Evolutionary conservation across 2,888 invertebrate species (phyloP).

Genomic region (Eristalis arbustorum): DNA sequence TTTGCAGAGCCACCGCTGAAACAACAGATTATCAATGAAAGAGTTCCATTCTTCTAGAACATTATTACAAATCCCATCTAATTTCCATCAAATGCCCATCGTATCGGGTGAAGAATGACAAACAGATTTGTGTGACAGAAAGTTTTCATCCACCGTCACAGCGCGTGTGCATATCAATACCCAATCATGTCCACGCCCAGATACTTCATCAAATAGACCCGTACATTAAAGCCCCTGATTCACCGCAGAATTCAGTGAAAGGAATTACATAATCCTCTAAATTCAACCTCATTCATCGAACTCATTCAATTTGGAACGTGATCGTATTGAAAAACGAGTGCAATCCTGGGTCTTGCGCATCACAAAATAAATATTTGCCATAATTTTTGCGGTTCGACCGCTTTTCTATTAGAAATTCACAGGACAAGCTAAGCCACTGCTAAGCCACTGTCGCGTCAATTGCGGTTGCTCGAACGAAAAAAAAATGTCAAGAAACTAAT

Average conservation of each 20-base stretch:
- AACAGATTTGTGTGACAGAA: no score
- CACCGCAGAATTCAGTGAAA: neutral
- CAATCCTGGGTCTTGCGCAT: neutral
- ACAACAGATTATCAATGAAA: no score
- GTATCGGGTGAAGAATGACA: no score
- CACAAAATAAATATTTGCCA: neutral
- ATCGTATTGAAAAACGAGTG: neutral
- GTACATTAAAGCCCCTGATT: no score
- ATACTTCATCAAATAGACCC: no score
- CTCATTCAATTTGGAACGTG: neutral
- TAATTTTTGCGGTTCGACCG: neutral
- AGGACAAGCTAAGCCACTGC: neutral
- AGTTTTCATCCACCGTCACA: no score
- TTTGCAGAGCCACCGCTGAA: no score
- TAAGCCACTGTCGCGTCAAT: neutral
- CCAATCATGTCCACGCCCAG: no score
- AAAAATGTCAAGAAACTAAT: neutral
- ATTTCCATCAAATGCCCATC: no score
- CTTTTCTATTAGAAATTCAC: neutral
- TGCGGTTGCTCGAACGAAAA: neutral
- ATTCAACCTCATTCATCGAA: neutral
- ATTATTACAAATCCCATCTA: no score
- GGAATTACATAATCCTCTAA: neutral
- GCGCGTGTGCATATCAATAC: no score
- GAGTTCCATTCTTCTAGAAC: no score